Evolutionary conservation across 2,113 vertebrate species (phyloP).

Genomic region (Pluvianellus socialis): DNA sequence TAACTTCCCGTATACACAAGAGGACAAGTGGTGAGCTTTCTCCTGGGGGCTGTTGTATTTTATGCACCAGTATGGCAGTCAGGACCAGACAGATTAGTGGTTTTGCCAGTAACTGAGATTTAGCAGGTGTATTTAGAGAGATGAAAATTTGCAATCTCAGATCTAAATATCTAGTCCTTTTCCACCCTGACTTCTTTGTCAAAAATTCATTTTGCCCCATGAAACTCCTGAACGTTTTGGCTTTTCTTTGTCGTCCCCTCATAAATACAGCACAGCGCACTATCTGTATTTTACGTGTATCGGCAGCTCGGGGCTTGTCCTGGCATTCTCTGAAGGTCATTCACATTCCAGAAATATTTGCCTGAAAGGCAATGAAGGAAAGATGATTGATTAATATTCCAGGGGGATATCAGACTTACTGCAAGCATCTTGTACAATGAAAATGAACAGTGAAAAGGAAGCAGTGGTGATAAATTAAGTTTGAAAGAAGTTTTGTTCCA

Average conservation of each 20-base stretch:
- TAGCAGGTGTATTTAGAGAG: not conserved
- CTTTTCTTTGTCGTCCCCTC: not conserved
- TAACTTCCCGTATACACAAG: not conserved
- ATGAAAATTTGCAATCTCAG: not conserved
- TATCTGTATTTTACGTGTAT: not conserved
- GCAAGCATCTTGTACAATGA: not conserved
- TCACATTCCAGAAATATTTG: constrained; percentile 65
- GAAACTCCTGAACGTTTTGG: not conserved
- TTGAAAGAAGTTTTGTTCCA: not conserved
- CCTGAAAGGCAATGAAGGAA: constrained; percentile 49
- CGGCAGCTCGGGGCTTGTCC: accelerated
- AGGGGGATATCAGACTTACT: not conserved
- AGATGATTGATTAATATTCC: not conserved
- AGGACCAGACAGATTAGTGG: not conserved
- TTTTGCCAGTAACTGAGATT: not conserved
- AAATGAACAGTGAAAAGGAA: not conserved
- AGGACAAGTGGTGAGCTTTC: not conserved
- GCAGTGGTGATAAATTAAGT: not conserved
- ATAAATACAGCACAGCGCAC: not conserved
- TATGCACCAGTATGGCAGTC: not conserved
- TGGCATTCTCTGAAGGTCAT: not conserved
- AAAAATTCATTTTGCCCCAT: not conserved
- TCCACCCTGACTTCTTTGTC: not conserved
- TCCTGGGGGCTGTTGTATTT: not conserved
- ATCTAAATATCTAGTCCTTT: not conserved